Percentiles rank a stretch among this genome's conserved stretches.
Evolutionary conservation across 2,797 vertebrate species (phyloP).

Genomic region (Arremon aurantiirostris): DNA sequence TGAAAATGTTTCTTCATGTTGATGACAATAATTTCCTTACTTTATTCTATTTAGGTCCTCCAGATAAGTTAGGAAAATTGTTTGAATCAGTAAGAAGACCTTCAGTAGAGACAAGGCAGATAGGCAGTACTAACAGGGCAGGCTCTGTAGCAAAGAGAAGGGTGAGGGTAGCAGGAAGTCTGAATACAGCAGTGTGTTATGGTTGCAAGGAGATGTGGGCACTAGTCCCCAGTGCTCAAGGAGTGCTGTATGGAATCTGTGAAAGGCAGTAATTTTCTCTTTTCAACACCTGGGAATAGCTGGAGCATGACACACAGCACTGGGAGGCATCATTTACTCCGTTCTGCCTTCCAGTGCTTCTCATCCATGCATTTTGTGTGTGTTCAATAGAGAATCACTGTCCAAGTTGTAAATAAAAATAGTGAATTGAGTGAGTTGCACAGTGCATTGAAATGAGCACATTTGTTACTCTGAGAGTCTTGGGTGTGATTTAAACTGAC

Average conservation of each 20-base stretch:
- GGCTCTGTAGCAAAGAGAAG: neutral
- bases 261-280: slow-evolving; percentile 3
- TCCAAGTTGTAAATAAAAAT: neutral
- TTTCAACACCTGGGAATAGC: neutral
- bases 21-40: neutral
- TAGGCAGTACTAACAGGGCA: neutral
- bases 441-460: neutral
- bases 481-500: neutral
- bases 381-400: neutral
- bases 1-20: neutral
- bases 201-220: fast-evolving
- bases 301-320: neutral
- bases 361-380: neutral
- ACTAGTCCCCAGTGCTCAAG: neutral
- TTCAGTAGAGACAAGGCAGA: neutral
- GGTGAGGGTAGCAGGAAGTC: neutral
- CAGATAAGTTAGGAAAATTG: neutral
- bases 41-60: neutral
- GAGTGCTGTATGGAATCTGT: neutral
- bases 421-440: neutral
- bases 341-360: neutral
- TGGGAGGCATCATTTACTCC: neutral
- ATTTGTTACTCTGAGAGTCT: neutral
- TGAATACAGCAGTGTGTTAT: neutral
- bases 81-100: neutral